Percentiles rank a stretch among this genome's conserved stretches.
Conservation (phyloP, 2,888 invertebrate genomes). For the Chymomyza amoena region DNA sequence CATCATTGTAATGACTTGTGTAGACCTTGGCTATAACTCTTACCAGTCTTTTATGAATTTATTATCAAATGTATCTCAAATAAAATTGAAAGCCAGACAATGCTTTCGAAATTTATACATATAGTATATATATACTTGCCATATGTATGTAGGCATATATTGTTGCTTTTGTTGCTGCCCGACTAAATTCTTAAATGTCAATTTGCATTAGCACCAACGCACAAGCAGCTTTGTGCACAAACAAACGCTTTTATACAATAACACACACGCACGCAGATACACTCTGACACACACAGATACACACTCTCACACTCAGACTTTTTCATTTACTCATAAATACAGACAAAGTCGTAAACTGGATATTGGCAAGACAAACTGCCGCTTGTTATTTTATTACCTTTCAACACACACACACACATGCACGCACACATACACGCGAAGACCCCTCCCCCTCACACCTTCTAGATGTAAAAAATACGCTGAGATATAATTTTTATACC, state of each 20-base stretch:
- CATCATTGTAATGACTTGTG: background rate
- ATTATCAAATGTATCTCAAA: background rate
- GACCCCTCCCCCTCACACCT: background rate
- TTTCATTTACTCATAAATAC: background rate
- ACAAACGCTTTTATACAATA: background rate
- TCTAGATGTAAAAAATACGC: background rate
- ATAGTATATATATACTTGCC: background rate
- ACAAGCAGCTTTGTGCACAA: background rate
- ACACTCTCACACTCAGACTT: background rate
- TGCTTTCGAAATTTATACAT: background rate
- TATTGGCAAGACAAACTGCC: background rate
- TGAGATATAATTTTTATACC: background rate
- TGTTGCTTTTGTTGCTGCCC: background rate
- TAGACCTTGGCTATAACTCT: background rate
- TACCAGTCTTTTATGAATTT: background rate
- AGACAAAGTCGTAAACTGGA: constrained; percentile 1
- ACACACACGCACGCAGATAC: background rate
- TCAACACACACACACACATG: background rate
- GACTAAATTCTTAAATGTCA: background rate
- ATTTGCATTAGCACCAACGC: background rate
- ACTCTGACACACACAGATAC: background rate
- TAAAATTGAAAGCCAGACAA: background rate
- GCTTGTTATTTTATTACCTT: constrained; percentile 1
- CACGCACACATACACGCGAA: background rate
- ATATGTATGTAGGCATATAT: background rate